Conservation (phyloP, 2,113 vertebrate genomes). For the Microcebus tavaratra region DNA sequence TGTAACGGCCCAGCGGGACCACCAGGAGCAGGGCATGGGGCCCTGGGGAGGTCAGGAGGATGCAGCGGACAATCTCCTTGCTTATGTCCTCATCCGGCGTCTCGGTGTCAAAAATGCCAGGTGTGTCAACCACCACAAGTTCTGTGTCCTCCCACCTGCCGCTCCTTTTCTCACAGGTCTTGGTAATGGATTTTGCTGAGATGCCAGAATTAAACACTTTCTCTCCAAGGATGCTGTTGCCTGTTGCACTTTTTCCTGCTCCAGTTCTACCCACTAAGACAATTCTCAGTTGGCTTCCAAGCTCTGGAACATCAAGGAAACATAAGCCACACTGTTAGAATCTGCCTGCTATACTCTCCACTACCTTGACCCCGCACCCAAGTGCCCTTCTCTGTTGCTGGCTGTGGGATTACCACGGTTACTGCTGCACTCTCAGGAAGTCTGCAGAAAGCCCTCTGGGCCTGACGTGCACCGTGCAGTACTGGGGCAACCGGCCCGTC, state of each 20-base stretch:
- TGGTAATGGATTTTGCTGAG: constrained; percentile 82
- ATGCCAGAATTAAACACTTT: constrained; percentile 55
- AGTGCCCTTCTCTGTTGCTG: rapidly evolving
- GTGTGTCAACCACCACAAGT: constrained; percentile 83
- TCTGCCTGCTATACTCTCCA: background rate
- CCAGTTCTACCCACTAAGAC: constrained; percentile 66
- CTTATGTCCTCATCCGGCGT: constrained; percentile 70
- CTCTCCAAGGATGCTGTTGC: constrained; percentile 66
- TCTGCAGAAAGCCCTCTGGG: too few species aligned
- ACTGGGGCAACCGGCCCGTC: too few species aligned
- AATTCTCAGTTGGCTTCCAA: constrained; percentile 42
- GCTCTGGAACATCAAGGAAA: constrained; percentile 4
- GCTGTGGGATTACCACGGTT: rapidly evolving
- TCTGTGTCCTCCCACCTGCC: background rate
- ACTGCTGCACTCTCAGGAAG: background rate
- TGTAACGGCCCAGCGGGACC: background rate
- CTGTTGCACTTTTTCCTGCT: constrained; percentile 52
- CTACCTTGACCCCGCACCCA: rapidly evolving
- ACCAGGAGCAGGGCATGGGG: constrained; percentile 62
- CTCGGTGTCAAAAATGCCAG: constrained; percentile 84
- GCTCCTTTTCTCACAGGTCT: constrained; percentile 65
- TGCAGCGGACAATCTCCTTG: constrained; percentile 79
- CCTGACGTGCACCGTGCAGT: background rate
- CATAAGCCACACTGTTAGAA: background rate
- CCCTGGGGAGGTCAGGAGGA: constrained; percentile 33